phyloP scores from a whole-genome alignment of 2,113 vertebrate species.

The Mesitornis unicolor region DNA sequence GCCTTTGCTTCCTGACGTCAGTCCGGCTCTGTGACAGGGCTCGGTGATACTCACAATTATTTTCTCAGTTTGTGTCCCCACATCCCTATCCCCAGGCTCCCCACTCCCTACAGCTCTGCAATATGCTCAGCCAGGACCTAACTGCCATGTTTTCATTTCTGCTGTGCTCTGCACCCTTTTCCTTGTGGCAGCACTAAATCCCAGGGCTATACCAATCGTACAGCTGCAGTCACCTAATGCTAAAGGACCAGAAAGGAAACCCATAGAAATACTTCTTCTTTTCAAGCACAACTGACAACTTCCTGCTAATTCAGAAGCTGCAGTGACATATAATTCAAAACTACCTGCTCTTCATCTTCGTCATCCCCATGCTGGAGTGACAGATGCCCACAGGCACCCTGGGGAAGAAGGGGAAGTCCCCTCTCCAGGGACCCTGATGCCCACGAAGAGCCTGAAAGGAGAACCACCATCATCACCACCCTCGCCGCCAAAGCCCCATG shows the following conservation, averaged over 20 bases:
- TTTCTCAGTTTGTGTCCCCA: neutral
- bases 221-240: fast-evolving
- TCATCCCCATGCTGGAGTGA: neutral
- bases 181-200: neutral
- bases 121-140: neutral
- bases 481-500: neutral
- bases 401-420: neutral
- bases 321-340: neutral
- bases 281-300: neutral
- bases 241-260: neutral
- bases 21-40: neutral
- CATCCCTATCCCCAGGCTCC: neutral
- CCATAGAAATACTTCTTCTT: neutral
- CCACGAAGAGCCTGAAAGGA: neutral
- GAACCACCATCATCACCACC: neutral
- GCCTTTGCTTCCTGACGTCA: neutral
- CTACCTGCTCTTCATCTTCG: neutral
- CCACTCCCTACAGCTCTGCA: neutral
- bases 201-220: neutral
- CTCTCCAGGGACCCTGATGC: neutral
- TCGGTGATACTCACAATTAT: neutral
- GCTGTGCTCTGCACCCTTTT: neutral
- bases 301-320: neutral
- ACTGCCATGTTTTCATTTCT: slow-evolving; percentile 1
- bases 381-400: neutral